phyloP scores from a whole-genome alignment of 2,888 invertebrate genomes.

The Pseudoips prasinana region DNA sequence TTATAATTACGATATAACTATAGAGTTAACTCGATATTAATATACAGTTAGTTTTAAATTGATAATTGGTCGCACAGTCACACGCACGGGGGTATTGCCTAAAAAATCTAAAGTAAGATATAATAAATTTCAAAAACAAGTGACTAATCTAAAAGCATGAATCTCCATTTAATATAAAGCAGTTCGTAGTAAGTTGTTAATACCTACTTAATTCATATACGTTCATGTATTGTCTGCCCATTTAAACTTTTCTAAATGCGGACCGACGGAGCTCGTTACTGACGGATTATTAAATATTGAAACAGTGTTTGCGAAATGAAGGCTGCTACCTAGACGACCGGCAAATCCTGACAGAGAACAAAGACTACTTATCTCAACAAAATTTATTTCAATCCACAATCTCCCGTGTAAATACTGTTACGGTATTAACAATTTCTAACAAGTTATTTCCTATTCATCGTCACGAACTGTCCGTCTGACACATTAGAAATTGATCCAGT shows the following conservation, averaged over 20 bases:
- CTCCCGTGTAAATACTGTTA: slow-evolving; percentile 19
- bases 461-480: slow-evolving; percentile 64
- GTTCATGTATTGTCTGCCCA: slow-evolving; percentile 49
- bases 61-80: too few species aligned
- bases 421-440: slow-evolving; percentile 24
- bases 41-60: too few species aligned
- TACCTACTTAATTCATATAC: not conserved
- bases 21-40: too few species aligned
- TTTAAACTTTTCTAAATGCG: slow-evolving; percentile 76
- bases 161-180: too few species aligned
- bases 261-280: slow-evolving; percentile 66
- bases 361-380: slow-evolving; percentile 60
- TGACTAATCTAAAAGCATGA: too few species aligned
- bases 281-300: slow-evolving; percentile 80
- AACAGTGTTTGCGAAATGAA: slow-evolving; percentile 70
- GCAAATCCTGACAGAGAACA: slow-evolving; percentile 54
- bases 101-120: too few species aligned
- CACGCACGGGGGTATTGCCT: too few species aligned
- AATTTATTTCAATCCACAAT: slow-evolving; percentile 49
- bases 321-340: slow-evolving; percentile 69
- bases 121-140: too few species aligned
- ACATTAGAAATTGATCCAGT: slow-evolving; percentile 65
- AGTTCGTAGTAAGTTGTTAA: too few species aligned
- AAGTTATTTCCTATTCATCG: slow-evolving; percentile 58
- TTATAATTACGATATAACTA: too few species aligned